A percentile compares a stretch with the other conserved stretches of the same genome.
phyloP scores from a whole-genome alignment of 1,140 invertebrate genomes.

The Phenacoccus solenopsis region DNA sequence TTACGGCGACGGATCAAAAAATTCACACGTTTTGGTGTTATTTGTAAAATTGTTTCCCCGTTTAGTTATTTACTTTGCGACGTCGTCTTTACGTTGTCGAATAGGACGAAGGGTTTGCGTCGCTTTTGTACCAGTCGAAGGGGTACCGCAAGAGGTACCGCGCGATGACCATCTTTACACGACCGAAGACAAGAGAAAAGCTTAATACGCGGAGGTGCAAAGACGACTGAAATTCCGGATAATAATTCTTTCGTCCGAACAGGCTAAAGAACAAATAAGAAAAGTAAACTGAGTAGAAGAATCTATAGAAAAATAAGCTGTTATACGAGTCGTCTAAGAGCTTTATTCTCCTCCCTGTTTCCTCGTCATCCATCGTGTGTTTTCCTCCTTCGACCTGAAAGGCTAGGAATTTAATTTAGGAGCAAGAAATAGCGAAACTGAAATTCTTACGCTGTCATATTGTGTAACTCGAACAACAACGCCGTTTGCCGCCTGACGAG shows the following conservation, averaged over 20 bases:
- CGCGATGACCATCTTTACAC: too few relatives aligned
- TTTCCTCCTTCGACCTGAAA: neutral
- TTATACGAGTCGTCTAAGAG: neutral
- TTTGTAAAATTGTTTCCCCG: neutral
- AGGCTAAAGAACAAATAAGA: neutral
- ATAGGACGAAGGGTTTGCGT: neutral
- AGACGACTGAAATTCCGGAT: neutral
- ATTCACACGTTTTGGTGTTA: neutral
- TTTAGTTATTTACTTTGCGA: neutral
- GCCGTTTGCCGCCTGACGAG: neutral
- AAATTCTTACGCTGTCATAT: neutral
- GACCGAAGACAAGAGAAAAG: neutral
- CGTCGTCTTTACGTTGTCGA: too few relatives aligned
- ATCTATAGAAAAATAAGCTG: constrained; percentile 2
- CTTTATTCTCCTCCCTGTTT: neutral
- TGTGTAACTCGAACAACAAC: neutral
- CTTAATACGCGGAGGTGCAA: neutral
- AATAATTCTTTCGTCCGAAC: neutral
- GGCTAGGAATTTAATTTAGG: neutral
- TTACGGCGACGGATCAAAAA: neutral
- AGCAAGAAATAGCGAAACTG: neutral
- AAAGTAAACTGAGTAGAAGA: neutral
- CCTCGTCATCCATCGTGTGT: neutral
- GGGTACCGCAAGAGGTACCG: too few relatives aligned
- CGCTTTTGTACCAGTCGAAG: too few relatives aligned